These are phyloP conservation scores for Dynastes tityus DNA, from an alignment of 2,888 invertebrate genomes.

Conservation along the genomic window DNA sequence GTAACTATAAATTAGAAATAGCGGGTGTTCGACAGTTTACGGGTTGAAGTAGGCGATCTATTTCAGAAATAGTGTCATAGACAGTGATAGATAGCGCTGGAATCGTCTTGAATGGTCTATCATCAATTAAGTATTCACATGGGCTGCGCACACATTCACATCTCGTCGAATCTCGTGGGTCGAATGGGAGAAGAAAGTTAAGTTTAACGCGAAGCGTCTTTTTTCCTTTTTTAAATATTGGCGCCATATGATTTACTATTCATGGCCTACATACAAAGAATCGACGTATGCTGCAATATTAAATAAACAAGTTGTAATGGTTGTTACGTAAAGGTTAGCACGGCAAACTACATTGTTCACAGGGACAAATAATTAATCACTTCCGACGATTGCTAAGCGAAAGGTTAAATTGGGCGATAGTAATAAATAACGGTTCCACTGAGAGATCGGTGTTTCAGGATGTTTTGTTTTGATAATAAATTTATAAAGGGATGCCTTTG, in stretches of 20 bases:
- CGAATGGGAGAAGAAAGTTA: not conserved
- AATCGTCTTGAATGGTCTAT: constrained; percentile 18
- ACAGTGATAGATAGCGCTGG: constrained; percentile 17
- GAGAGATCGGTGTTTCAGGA: too few relatives aligned
- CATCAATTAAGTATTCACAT: constrained; percentile 31
- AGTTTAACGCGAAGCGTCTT: not conserved
- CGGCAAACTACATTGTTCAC: too few relatives aligned
- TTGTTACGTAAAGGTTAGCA: too few relatives aligned
- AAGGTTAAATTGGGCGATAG: too few relatives aligned
- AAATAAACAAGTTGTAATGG: too few relatives aligned
- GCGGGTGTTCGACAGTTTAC: constrained; percentile 26
- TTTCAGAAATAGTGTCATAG: constrained; percentile 30
- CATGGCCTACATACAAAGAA: too few relatives aligned
- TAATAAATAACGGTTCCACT: too few relatives aligned
- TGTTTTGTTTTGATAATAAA: too few relatives aligned
- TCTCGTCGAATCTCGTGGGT: constrained; percentile 4
- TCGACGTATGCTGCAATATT: too few relatives aligned
- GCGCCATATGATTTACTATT: not conserved
- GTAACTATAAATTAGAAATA: constrained; percentile 22
- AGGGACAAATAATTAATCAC: too few relatives aligned
- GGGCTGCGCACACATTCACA: not conserved
- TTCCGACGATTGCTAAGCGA: too few relatives aligned
- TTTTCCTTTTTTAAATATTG: not conserved
- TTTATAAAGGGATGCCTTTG: too few relatives aligned
- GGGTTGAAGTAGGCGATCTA: constrained; percentile 16